Base-by-base conservation (phyloP, 2,888 invertebrate genomes). In the Nemotelus nigrinus region DNA sequence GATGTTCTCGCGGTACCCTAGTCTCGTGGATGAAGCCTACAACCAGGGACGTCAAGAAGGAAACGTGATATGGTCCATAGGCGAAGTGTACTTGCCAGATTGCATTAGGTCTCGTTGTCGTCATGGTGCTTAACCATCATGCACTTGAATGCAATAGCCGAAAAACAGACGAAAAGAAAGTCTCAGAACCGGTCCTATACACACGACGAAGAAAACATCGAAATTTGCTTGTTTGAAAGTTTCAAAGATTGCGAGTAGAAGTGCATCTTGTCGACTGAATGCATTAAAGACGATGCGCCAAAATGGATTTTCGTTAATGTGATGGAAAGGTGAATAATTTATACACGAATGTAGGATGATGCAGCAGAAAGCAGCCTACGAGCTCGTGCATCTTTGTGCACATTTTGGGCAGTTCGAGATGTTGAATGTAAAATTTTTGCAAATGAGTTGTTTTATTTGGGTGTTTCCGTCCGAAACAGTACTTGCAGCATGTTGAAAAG, bases 51-150 rank as follows among this genome's bases (percentile, higher is more conserved):
- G 70, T 43, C 72, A 39, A 39, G 48, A 74, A 74, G 74, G 74
- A 74, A 74, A 63, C 74, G 74, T 60, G 63, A 60, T 60, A 48
- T 45, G 53, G 25, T 57, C 71, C 53, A 57, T 60, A 50, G 70
- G 53, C 53, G 41, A 70, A 43, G 60, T 45, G 47, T 57, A 63
- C 74, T 74, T 74, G 63, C 60, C 60, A 60, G 74, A 41, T 74
- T 74, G 63, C 60, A 74, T 74, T 74, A 74, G 74, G 74, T 74
- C 74, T 74, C 48, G 74, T 48, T 63, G 74, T 48, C 74, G 74
- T 74, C 74, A 74, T 74, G 74, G 50, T 44, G 74, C 74, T 48
- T 63, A 63, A 48, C 60, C 74, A 74, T 63, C 39, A 74, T 74
- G 74, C 74, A 74, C 74, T 74, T 74, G 63, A 57, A 74, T 57